Base-by-base conservation (phyloP, 2,113 vertebrate genomes). In the Numenius arquata region DNA sequence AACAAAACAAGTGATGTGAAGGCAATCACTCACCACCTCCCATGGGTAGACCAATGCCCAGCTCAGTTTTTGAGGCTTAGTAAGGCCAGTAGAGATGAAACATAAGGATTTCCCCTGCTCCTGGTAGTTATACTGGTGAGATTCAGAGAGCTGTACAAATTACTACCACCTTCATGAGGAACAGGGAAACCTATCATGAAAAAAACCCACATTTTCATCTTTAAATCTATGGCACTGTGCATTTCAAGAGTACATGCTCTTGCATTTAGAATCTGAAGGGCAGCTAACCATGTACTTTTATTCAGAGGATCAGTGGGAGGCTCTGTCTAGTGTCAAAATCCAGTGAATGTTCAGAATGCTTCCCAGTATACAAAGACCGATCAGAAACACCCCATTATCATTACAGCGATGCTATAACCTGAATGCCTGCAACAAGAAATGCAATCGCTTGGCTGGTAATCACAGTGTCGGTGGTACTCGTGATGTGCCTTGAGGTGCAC, bases 11-110 rank as follows among this genome's bases (percentile, higher is more conserved):
- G 23, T 7, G 8, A 26, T 52, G 8, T 21, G n/a, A 56, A 88
- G 50, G 40, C 3, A 1, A 8, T n/a, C 25, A 19, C 4, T 61
- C 9, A 48, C 5, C 11, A 36, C 12, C 15, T 45, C 8, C 32
- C 8, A 6, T 1, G 2, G 15, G 26, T 19, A 48, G n/a, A 41
- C 11, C 14, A 22, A 2, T 26, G 30, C 14, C 16, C 8, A 45
- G 27, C 15, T 30, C 12, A 36, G 8, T 34, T 83, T 43, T 40
- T 30, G 18, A 21, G 29, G 29, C 8, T 71, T 79, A n/a, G 23
- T 50, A 73, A 79, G n/a, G n/a, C 34, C 40, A 30, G 12, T 19
- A 72, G 30, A 17, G 52, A 61, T 29, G 26, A 95, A 66, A 56
- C 4, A 5, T 11, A 71, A 58, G 11, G 14, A 85, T 63, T 66